Conservation (phyloP, 1,140 invertebrate genomes). For the Chelonus insularis region DNA sequence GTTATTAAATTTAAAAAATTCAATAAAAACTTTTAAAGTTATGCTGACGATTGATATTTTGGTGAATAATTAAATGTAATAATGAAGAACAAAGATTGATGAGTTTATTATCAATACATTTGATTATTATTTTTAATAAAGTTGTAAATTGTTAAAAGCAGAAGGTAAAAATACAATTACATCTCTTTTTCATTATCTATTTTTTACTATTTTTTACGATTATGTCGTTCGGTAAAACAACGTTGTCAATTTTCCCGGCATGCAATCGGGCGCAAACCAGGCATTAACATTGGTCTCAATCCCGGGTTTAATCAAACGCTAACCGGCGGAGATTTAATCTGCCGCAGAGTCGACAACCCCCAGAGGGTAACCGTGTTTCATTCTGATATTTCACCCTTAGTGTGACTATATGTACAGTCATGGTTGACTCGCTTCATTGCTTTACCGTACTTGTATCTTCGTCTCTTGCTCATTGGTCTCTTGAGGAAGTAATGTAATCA, state of each 20-base stretch:
- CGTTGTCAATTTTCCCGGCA: conserved; percentile 47
- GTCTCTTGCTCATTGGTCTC: conserved; percentile 29
- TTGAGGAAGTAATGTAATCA: conserved; percentile 58
- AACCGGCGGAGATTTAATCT: conserved; percentile 61
- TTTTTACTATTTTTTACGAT: conserved; percentile 29
- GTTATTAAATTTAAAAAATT: too few species aligned
- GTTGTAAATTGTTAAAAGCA: too few species aligned
- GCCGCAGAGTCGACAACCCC: conserved; percentile 34
- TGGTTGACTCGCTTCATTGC: conserved; percentile 1
- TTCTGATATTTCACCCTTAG: conserved; percentile 28
- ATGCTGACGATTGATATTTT: too few species aligned
- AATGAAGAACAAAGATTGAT: too few species aligned
- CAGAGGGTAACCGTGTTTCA: conserved; percentile 16
- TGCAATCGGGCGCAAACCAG: conserved; percentile 44
- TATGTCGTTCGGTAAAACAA: conserved; percentile 25
- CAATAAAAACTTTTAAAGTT: too few species aligned
- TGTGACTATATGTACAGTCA: conserved; percentile 2
- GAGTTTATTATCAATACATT: too few species aligned
- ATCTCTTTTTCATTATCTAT: background rate
- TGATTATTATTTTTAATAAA: too few species aligned
- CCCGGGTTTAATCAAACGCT: conserved; percentile 60
- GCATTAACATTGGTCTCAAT: conserved; percentile 58
- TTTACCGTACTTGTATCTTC: background rate
- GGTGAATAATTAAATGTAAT: too few species aligned
- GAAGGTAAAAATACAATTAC: background rate